Evolutionary conservation across 1,140 invertebrate genomes (phyloP).

Genomic region (Hyposmocoma kahamanoa): DNA sequence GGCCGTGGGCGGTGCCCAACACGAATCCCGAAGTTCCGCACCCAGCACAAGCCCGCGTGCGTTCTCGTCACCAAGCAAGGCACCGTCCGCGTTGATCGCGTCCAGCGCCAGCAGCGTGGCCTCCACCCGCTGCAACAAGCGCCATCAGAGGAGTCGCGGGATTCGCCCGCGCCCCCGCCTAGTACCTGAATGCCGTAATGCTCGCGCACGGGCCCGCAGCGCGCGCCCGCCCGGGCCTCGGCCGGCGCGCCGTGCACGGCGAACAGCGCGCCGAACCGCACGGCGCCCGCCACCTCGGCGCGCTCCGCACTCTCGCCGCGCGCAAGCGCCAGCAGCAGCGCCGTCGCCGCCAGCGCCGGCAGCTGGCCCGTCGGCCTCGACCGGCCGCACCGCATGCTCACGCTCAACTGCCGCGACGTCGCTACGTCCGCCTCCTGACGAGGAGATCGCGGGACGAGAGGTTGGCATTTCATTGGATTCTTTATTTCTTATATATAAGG

Average conservation of each 20-base stretch:
- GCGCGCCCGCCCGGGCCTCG: conserved; percentile 6
- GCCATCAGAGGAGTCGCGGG: background rate
- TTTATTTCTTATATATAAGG: no score
- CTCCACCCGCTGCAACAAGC: conserved; percentile 22
- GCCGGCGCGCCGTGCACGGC: conserved; percentile 73
- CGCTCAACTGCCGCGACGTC: background rate
- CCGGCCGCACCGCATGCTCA: background rate
- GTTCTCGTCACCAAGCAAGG: conserved; percentile 33
- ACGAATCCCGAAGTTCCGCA: conserved; percentile 29
- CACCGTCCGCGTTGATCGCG: conserved; percentile 82
- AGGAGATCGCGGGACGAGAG: no score
- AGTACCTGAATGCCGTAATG: conserved; percentile 18
- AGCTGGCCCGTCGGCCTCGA: conserved; percentile 33
- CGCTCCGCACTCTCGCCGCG: conserved; percentile 7
- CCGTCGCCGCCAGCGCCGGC: conserved; percentile 11
- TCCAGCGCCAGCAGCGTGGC: conserved; percentile 68
- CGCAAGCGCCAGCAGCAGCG: conserved; percentile 67
- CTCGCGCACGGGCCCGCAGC: conserved; percentile 19
- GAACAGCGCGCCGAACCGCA: conserved; percentile 77
- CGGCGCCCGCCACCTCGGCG: conserved; percentile 73
- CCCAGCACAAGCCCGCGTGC: conserved; percentile 21
- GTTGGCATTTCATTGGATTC: no score
- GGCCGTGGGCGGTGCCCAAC: conserved; percentile 28
- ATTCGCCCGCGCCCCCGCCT: no score
- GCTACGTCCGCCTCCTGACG: background rate